Base-by-base conservation (phyloP, 2,113 vertebrate genomes). In the Ovibos moschatus region DNA sequence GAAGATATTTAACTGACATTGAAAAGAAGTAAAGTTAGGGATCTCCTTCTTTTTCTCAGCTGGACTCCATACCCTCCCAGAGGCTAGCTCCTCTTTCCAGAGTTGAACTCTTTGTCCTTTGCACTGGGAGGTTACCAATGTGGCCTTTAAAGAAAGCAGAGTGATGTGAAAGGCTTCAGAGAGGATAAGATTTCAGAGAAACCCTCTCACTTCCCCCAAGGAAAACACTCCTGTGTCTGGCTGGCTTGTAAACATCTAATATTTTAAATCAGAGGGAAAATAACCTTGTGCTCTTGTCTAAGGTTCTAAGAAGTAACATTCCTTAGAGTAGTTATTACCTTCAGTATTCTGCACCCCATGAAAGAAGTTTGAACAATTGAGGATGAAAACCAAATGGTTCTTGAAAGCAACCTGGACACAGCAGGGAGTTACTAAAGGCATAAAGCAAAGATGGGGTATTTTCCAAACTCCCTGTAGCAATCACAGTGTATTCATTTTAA, bases 281-380 rank as follows among this genome's bases (percentile, higher is more conserved):
- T 96, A 78, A 45, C 95, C 76, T 98, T 98, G 95, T 89, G 96
- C 81, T 98, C 83, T 96, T 98, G 91, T 97, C 97, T 96, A 96
- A 98, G 96, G 45, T 91, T 96, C 97, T 98, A 95, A 98, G 98
- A 99, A 98, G 97, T 97, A 97, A 97, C 95, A 96, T 97, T 16
- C 45, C 97, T 96, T 95, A 92, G 93, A 98, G 97, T 95, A 98
- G 95, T 97, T 94, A 91, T 43, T 87, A 96, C 97, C 95, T 97
- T 79, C 92, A 96, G 57, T 51, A 92, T 87, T 97, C 50, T 74
- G 14, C 27, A 89, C n/a, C 8, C 47, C 74, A 13, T 97, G 92
- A 96, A 96, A 94, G 96, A 95, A 93, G 97, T 98, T 92, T 98
- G 36, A 50, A 28, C 60, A 57, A 30, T 40, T 53, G 55, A 36